Percentiles rank a stretch among this genome's conserved stretches.
Conservation (phyloP, 2,888 invertebrate species). For the Acanthococcus lagerstroemiae region DNA sequence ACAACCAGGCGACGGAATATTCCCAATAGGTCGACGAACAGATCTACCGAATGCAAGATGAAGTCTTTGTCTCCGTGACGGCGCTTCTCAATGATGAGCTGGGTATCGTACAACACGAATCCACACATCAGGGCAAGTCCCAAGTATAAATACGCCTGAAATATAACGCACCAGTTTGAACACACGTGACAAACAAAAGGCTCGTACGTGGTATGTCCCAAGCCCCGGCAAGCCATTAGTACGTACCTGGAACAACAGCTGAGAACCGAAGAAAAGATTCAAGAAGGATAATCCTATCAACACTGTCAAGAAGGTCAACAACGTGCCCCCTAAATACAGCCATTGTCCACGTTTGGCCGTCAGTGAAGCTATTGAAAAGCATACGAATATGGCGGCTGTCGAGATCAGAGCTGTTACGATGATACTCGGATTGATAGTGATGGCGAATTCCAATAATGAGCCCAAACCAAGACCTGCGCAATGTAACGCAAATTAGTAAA, state of each 20-base stretch:
- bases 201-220: too few species aligned
- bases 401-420: slow-evolving; percentile 76
- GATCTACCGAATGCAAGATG: slow-evolving; percentile 79
- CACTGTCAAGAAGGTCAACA: slow-evolving; percentile 70
- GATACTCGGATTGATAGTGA: slow-evolving; percentile 73
- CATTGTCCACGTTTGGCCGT: slow-evolving; percentile 77
- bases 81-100: slow-evolving; percentile 86
- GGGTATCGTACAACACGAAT: slow-evolving; percentile 95
- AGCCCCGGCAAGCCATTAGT: too few species aligned
- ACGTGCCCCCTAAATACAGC: slow-evolving; percentile 79
- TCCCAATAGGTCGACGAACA: slow-evolving; percentile 90
- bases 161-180: slow-evolving; percentile 34
- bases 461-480: slow-evolving; percentile 75
- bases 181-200: too few species aligned
- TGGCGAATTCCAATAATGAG: slow-evolving; percentile 70
- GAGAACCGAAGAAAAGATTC: slow-evolving; percentile 78
- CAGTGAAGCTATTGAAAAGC: slow-evolving; percentile 80
- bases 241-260: slow-evolving; percentile 63
- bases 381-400: slow-evolving; percentile 79
- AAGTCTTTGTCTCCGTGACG: slow-evolving; percentile 85
- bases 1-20: slow-evolving; percentile 86
- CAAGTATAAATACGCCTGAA: slow-evolving; percentile 70
- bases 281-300: slow-evolving; percentile 67
- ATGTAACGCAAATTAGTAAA: too few species aligned
- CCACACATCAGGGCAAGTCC: slow-evolving; percentile 87